Evolutionary conservation across 92 coral and sea anemone genomes (phyloP).

Genomic region (Epizoanthus ramosus): DNA sequence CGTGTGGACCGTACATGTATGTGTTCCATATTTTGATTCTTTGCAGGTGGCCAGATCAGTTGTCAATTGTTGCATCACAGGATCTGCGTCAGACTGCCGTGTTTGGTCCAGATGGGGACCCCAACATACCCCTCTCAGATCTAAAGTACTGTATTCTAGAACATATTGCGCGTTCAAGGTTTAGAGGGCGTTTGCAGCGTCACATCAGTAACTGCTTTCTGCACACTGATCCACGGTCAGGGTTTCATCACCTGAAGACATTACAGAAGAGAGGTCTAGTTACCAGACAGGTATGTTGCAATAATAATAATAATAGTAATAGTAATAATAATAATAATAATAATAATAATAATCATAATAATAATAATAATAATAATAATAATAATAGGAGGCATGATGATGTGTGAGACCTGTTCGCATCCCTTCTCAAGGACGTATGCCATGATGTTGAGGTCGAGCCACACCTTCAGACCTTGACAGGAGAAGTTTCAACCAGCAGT

Average conservation of each 20-base stretch:
- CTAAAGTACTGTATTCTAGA: constrained; percentile 82
- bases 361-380: too few species aligned
- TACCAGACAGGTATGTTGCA: constrained; percentile 64
- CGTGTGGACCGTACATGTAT: too few species aligned
- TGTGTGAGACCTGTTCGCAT: too few species aligned
- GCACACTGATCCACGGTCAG: constrained; percentile 54
- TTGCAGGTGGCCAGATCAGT: constrained; percentile 80
- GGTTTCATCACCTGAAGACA: constrained; percentile 69
- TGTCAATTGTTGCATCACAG: constrained; percentile 92
- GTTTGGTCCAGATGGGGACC: constrained; percentile 66
- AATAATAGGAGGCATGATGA: too few species aligned
- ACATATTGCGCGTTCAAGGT: constrained; percentile 80
- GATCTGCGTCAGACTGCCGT: constrained; percentile 70
- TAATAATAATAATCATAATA: too few species aligned
- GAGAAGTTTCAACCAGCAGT: too few species aligned
- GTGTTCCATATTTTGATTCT: background rate
- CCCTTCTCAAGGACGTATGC: too few species aligned
- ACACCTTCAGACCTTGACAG: too few species aligned
- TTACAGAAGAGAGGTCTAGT: constrained; percentile 52
- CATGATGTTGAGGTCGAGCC: too few species aligned
- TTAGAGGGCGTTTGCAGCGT: constrained; percentile 71
- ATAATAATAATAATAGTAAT: too few species aligned
- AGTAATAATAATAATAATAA: too few species aligned
- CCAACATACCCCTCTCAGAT: constrained; percentile 52
- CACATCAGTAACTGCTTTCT: constrained; percentile 43